A percentile compares a stretch with the other conserved stretches of the same genome.
Evolutionary conservation across 2,113 vertebrate genomes (phyloP).

Genomic region (Ochotona princeps): DNA sequence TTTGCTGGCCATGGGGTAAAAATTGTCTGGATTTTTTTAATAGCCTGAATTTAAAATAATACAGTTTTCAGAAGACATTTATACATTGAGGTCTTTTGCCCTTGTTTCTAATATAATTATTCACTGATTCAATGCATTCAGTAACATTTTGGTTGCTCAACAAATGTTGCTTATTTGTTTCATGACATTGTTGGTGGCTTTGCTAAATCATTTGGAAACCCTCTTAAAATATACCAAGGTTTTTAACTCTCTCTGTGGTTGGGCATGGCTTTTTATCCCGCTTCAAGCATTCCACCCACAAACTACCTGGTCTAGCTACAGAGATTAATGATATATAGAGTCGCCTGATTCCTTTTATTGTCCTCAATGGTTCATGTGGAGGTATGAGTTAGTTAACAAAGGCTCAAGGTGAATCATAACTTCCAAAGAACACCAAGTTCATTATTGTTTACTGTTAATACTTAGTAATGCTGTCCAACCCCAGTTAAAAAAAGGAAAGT

Average conservation of each 20-base stretch:
- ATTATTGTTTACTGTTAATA: not conserved
- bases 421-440: slow-evolving; percentile 4
- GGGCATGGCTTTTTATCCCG: not conserved
- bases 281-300: not conserved
- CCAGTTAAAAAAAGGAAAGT: not conserved
- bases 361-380: not conserved
- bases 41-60: slow-evolving; percentile 26
- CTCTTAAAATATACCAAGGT: not conserved
- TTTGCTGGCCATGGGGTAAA: slow-evolving; percentile 23
- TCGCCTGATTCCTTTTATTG: not conserved
- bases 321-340: not conserved
- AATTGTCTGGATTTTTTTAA: slow-evolving; percentile 7
- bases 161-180: slow-evolving; percentile 13
- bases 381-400: not conserved
- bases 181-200: slow-evolving; percentile 28
- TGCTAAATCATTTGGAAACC: slow-evolving; percentile 44
- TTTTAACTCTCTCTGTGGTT: not conserved
- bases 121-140: not conserved
- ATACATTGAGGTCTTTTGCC: not conserved
- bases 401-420: not conserved
- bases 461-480: not conserved
- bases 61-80: not conserved
- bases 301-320: not conserved
- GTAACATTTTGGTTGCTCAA: not conserved
- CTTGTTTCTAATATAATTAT: not conserved